Base-by-base conservation (phyloP, 2,797 vertebrate species). In the Valencia hispanica region DNA sequence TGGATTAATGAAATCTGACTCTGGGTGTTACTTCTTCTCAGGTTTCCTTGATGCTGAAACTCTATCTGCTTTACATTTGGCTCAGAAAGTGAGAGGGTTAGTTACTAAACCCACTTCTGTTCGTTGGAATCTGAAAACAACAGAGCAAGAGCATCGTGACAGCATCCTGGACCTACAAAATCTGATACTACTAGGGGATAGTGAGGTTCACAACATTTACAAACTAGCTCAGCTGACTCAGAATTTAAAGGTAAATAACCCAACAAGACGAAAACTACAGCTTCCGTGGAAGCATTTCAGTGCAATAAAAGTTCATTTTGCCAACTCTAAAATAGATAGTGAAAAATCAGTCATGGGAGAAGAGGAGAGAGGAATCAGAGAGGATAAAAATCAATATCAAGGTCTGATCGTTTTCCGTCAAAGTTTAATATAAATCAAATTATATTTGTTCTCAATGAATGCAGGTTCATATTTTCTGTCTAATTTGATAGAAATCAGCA, bases 321-420 rank as follows among this genome's bases (percentile, higher is more conserved):
- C 68, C 43, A 48, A 79, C 61, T 79, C 47, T 55, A 74, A 17
- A 30, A 70, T 86, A 97, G 97, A 93, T 96, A 61, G 89, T 97
- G 82, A 97, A 97, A 90, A 93, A 89, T 75, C 95, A 96, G 79
- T 95, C 88, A 11, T 96, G 95, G 96, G 91, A 94, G 74, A 94
- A 93, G 72, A 94, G 94, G 81, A 87, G 84, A 74, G 89, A 89
- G 1, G 83, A 17, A 0, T 93, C 93, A 0, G 18, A 93, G 70
- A 88, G 79, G 43, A 88, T 91, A 27, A 82, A 87, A 81, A 77
- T 36, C 68, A 87, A 84, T 43, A 84, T 85, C 78, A 83, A 65
- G 76, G 86, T 91, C 27, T 32, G 5, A 30, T 32, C 39, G 3
- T 57, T 18, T 22, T 55, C 12, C 39, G 41, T 18, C 73, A 72